These are phyloP conservation scores for Aproaerema taeniolella DNA, from an alignment of 2,888 invertebrate species.

Conservation along the genomic window DNA sequence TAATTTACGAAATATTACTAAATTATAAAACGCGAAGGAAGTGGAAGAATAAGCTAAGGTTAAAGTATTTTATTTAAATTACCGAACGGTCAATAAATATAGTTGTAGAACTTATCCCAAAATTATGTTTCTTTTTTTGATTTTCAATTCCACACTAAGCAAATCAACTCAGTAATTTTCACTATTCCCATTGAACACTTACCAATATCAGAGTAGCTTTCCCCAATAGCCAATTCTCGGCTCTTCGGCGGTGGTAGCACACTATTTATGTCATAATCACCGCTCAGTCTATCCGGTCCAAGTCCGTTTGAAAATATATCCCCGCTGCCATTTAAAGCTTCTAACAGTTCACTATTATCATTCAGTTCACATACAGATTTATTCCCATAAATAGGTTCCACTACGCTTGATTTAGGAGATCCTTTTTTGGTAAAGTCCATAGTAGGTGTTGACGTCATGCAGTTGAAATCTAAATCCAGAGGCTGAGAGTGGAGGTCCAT, in stretches of 20 bases:
- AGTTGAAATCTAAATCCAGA: conserved; percentile 68
- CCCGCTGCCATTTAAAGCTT: conserved; percentile 56
- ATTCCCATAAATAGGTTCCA: conserved; percentile 69
- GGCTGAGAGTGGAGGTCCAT: conserved; percentile 68
- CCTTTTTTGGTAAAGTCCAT: conserved; percentile 66
- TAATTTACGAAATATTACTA: background rate
- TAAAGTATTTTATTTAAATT: no score
- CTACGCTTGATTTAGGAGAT: conserved; percentile 61
- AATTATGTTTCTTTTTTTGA: no score
- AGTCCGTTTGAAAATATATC: conserved; percentile 68
- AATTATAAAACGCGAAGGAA: background rate
- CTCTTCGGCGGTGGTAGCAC: conserved; percentile 70
- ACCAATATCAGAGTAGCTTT: conserved; percentile 75
- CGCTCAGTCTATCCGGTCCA: conserved; percentile 56
- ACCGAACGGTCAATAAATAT: no score
- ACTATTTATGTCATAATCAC: conserved; percentile 68
- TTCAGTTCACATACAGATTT: conserved; percentile 62
- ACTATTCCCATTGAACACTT: no score
- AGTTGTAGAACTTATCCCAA: no score
- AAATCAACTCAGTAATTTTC: no score
- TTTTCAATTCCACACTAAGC: no score
- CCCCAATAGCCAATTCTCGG: conserved; percentile 70
- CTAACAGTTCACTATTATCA: conserved; percentile 59
- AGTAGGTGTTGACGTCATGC: conserved; percentile 64
- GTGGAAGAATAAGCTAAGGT: background rate